Base-by-base conservation (phyloP, 2,888 invertebrate genomes). In the Temnothorax rugatulus region DNA sequence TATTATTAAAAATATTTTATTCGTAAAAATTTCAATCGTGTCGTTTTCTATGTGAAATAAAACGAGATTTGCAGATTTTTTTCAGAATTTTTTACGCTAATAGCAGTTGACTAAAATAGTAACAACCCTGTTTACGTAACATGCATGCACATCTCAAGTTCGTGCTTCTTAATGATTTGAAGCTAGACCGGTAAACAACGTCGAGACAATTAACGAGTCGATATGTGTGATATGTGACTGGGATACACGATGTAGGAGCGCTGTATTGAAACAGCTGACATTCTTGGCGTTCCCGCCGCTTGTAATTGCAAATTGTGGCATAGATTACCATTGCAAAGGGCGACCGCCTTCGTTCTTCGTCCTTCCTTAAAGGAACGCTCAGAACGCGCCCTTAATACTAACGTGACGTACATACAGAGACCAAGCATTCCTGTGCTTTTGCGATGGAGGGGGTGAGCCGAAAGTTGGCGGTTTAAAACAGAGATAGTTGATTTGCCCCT, bases 241-340 rank as follows among this genome's bases (percentile, higher is more conserved):
- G 61, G 66, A 83, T 61, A 61, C 83, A 57, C 61, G 68, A 69
- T 79, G 69, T 13, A 47, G 47, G 50, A 47, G 41, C 54, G 44
- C 57, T 38, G 5, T 66, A 71, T 64, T 57, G 84, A 73, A 73
- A 47, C 69, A 15, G 54, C 73, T 61, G 63, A 73, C 63, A 69
- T 68, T 68, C 50, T 68, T 82, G 71, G 54, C 71, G n/a, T 84
- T 76, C 66, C 68, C 18, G 34, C 54, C 74, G 52, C 52, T 88
- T 90, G 81, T 86, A 86, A 86, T 89, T 89, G 90, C 89, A 89
- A 90, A 89, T 88, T 59, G 47, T 59, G 73, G 21, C 29, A 44
- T 44, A 52, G 29, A 89, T 89, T 86, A 84, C 82, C 90, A 89
- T 90, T 86, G 83, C 79, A 86, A 88, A 88, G 86, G 64, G 61